phyloP scores from a whole-genome alignment of 2,113 vertebrate species.

The Myrmophylax atrothorax region DNA sequence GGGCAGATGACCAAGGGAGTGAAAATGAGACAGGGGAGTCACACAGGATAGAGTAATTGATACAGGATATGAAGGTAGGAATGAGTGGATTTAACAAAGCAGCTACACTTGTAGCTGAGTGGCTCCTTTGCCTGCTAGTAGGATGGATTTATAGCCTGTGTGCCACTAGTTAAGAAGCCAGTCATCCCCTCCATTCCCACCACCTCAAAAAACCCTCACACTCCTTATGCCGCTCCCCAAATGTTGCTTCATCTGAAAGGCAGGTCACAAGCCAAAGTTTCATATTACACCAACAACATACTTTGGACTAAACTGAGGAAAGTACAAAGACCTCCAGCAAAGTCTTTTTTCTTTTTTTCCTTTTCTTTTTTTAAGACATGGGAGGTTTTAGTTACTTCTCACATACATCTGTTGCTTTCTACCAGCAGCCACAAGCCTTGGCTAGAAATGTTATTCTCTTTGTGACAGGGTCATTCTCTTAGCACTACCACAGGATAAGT shows the following conservation, averaged over 20 bases:
- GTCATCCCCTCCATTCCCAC: background rate
- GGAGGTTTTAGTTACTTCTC: background rate
- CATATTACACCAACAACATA: background rate
- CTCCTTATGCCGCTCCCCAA: fast-evolving
- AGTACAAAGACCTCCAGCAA: background rate
- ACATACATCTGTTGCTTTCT: background rate
- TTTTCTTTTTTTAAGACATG: background rate
- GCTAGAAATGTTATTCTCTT: background rate
- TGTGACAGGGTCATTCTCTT: background rate
- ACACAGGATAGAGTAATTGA: background rate
- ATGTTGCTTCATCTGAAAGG: background rate
- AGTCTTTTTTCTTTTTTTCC: background rate
- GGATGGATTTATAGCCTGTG: background rate
- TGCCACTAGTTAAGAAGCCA: background rate
- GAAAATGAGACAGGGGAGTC: background rate
- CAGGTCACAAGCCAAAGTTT: background rate
- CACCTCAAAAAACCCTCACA: background rate
- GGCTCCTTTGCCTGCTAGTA: background rate
- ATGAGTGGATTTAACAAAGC: background rate
- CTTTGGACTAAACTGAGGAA: background rate
- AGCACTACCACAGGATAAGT: background rate
- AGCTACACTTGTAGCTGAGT: background rate
- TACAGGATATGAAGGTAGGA: background rate
- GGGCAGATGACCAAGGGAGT: background rate
- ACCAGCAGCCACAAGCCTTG: background rate